A percentile compares a stretch with the other conserved stretches of the same genome.
Conservation (phyloP, 2,888 invertebrate species). For the Volucella zonaria region DNA sequence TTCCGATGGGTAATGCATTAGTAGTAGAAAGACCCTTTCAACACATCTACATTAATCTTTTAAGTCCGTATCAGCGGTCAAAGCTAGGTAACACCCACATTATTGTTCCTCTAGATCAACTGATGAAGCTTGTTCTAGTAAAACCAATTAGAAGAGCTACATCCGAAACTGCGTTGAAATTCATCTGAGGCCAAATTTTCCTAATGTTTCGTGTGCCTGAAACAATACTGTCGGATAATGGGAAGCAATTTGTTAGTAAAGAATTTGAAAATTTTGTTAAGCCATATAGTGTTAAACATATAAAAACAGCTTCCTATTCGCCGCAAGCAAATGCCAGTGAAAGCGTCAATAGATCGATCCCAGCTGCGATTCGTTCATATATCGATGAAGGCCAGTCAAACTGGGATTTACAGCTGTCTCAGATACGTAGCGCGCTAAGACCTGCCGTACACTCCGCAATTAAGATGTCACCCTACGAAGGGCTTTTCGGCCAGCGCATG, state of each 20-base stretch:
- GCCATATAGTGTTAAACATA: conserved; percentile 24
- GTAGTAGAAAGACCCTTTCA: conserved; percentile 11
- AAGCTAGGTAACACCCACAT: conserved; percentile 20
- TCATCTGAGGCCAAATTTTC: conserved; percentile 11
- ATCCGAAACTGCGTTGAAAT: background rate
- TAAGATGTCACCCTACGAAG: conserved; percentile 25
- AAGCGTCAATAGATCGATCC: background rate
- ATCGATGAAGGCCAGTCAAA: conserved; percentile 6
- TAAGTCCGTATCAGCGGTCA: conserved; percentile 5
- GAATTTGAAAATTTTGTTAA: conserved; percentile 15
- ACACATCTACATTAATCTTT: background rate
- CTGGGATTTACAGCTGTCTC: conserved; percentile 15
- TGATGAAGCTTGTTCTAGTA: conserved; percentile 21
- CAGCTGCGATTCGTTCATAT: conserved; percentile 64
- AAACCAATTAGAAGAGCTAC: background rate
- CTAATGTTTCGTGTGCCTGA: conserved; percentile 25
- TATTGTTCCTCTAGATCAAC: background rate
- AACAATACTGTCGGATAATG: conserved; percentile 27
- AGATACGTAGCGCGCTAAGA: conserved; percentile 12
- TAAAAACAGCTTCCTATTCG: conserved; percentile 72
- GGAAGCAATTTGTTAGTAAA: background rate
- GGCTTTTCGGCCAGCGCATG: conserved; percentile 21
- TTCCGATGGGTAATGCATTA: conserved; percentile 4
- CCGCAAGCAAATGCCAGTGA: conserved; percentile 17
- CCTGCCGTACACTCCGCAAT: background rate